Evolutionary conservation across 2,113 vertebrate genomes (phyloP).

Genomic region (Dasyprocta punctata): DNA sequence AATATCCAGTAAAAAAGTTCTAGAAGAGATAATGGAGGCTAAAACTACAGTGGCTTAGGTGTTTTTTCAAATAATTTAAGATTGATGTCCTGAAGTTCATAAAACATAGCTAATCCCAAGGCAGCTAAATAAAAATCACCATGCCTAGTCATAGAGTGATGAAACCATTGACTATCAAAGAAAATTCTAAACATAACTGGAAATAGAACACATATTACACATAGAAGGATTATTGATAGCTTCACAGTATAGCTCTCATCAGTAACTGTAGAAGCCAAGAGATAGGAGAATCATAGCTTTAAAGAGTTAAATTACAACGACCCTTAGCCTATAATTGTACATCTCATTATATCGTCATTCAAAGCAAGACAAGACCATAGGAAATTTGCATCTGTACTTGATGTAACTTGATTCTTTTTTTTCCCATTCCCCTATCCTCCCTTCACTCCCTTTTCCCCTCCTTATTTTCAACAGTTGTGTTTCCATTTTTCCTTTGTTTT

Average conservation of each 20-base stretch:
- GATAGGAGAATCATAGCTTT: background rate
- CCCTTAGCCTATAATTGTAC: background rate
- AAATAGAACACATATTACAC: constrained; percentile 3
- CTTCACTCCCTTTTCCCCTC: no score
- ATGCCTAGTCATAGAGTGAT: background rate
- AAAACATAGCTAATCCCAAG: background rate
- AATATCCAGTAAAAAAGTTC: background rate
- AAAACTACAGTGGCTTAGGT: background rate
- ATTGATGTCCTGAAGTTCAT: background rate
- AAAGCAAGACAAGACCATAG: background rate
- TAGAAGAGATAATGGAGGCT: background rate
- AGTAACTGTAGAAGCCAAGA: background rate
- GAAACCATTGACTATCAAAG: background rate
- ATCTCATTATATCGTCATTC: background rate
- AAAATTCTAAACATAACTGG: constrained; percentile 1
- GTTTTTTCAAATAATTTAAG: background rate
- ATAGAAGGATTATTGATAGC: background rate
- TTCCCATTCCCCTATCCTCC: no score
- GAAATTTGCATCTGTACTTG: background rate
- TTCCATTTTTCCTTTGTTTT: no score
- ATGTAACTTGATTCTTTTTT: no score
- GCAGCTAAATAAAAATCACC: background rate
- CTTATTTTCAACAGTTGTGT: no score
- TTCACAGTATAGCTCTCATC: background rate
- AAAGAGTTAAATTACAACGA: background rate